Evolutionary conservation across 1,140 invertebrate species (phyloP).

Genomic region (Drosophila pseudoananassae): DNA sequence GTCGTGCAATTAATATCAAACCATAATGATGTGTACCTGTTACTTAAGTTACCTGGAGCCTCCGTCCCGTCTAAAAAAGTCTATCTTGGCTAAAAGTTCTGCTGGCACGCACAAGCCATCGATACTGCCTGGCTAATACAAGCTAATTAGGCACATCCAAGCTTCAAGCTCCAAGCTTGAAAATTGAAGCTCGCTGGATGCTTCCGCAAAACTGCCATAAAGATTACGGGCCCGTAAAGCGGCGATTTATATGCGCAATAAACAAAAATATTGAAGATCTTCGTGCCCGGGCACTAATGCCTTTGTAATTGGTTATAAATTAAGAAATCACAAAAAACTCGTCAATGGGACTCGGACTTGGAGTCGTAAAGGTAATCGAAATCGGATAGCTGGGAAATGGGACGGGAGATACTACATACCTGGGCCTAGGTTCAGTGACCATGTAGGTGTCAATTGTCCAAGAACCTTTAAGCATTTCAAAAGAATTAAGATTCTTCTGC

Average conservation of each 20-base stretch:
- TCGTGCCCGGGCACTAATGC: conserved; percentile 58
- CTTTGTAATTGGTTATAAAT: conserved; percentile 80
- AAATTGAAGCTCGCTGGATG: conserved; percentile 13
- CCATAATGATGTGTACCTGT: conserved; percentile 64
- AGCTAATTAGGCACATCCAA: conserved; percentile 73
- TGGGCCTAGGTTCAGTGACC: conserved; percentile 65
- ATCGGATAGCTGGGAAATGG: conserved; percentile 13
- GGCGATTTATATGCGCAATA: conserved; percentile 77
- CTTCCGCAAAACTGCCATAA: conserved; percentile 62
- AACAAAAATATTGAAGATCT: conserved; percentile 65
- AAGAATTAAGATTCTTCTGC: too few species aligned
- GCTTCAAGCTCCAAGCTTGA: conserved; percentile 40
- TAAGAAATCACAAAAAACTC: conserved; percentile 64
- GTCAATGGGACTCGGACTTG: conserved; percentile 8
- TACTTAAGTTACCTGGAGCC: conserved; percentile 1
- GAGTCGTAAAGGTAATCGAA: conserved; percentile 22
- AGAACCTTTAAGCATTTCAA: conserved; percentile 1
- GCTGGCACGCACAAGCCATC: conserved; percentile 40
- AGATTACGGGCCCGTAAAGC: conserved; percentile 49
- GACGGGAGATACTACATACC: conserved; percentile 2
- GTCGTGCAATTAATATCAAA: conserved; percentile 73
- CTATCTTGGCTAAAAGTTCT: conserved; percentile 47
- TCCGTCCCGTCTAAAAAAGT: conserved; percentile 4
- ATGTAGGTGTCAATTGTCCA: conserved; percentile 69
- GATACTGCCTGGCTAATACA: conserved; percentile 61